Base-by-base conservation (phyloP, 2,113 vertebrate genomes). In the Sylvilagus bachmani region DNA sequence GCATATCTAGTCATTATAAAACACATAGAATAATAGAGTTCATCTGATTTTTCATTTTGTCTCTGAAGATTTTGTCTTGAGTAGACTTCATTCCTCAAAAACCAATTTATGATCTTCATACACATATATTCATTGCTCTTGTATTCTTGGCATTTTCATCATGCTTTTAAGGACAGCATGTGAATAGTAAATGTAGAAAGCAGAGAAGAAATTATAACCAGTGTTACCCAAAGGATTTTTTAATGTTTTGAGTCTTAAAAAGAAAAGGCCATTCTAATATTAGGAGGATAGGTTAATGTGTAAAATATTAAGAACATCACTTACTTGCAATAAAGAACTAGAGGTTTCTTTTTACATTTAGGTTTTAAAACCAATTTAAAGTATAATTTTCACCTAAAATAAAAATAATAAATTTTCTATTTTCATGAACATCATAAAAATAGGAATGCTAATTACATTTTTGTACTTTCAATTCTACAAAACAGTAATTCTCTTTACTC, bases 401-500 rank as follows among this genome's bases (percentile, higher is more conserved):
- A 95, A 95, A 83, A 73, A 80, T 73, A 70, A 31, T 8, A 25
- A 91, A 86, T 21, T 82, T 16, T 78, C 80, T 85, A 10, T 31
- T 95, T 77, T 81, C 44, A 29, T 64, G 87, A 78, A 3, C 69
- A 91, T 62, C 51, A 22, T 93, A 74, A 96, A 58, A 97, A 70
- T 10, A 94, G 13, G 86, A 96, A 98, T 97, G 79, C 93, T 96
- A 95, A 95, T 96, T 86, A n/a, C 7, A 70, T 94, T 95, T 95
- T 80, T 74, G 25, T 36, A 61, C 7, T 96, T 98, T 94, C 31
- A 94, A 27, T 79, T 93, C n/a, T 70, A 95, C 16, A 64, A 96
- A 95, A 16, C 1, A 91, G 61, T 97, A 90, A 96, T 97, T 98
- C 97, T 75, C 44, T 95, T 53, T 82, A 69, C 21, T 36, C 66